Percentiles rank a stretch among this genome's conserved stretches.
phyloP scores from a whole-genome alignment of 1,140 invertebrate species.

The Nixonia krombeini region DNA sequence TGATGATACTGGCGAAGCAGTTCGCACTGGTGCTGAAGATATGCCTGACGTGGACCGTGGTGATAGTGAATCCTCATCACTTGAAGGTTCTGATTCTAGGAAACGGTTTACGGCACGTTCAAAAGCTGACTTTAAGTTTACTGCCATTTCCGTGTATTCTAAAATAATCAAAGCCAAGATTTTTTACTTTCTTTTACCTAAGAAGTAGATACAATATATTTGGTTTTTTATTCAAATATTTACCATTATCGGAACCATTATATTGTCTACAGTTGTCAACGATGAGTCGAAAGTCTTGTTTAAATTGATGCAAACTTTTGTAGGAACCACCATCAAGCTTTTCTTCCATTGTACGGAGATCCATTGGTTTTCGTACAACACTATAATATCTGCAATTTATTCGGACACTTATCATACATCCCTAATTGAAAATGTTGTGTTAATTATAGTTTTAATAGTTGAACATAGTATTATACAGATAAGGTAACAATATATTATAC shows the following conservation, averaged over 20 bases:
- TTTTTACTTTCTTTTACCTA: too few relatives aligned
- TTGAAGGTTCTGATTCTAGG: conserved; percentile 83
- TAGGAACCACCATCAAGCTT: conserved; percentile 87
- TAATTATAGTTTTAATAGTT: too few relatives aligned
- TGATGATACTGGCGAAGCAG: conserved; percentile 47
- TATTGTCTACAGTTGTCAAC: conserved; percentile 92
- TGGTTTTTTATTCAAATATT: too few relatives aligned
- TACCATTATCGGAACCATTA: conserved; percentile 94
- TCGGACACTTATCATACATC: too few relatives aligned
- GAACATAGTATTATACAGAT: too few relatives aligned
- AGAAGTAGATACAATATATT: too few relatives aligned
- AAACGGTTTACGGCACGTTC: conserved; percentile 84
- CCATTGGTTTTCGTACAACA: conserved; percentile 82
- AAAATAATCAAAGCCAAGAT: too few relatives aligned
- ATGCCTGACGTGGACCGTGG: conserved; percentile 42
- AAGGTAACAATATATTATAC: not conserved
- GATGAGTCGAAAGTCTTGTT: conserved; percentile 89
- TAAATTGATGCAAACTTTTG: conserved; percentile 84
- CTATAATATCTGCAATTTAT: conserved; percentile 73
- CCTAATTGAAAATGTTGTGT: too few relatives aligned
- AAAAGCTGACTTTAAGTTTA: conserved; percentile 84
- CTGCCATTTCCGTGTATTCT: conserved; percentile 93
- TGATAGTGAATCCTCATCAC: conserved; percentile 73
- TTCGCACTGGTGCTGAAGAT: conserved; percentile 52
- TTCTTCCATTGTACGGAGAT: conserved; percentile 89